Percentiles rank a stretch among this genome's conserved stretches.
These are phyloP conservation scores for Vanessa cardui DNA, from an alignment of 2,888 invertebrate species.

Conservation along the genomic window DNA sequence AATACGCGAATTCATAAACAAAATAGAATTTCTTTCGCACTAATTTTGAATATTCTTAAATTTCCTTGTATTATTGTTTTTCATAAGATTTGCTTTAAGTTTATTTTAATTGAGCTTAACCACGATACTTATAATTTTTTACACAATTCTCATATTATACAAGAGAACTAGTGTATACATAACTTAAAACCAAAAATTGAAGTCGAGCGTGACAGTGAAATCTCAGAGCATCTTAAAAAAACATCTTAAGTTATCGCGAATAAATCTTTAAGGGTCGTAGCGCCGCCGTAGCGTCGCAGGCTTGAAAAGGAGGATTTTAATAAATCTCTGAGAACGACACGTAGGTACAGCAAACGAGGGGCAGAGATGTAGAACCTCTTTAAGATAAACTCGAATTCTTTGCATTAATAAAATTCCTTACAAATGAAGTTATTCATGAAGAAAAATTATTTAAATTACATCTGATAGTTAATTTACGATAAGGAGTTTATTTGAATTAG, in stretches of 20 bases:
- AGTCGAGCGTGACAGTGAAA: conserved; percentile 18
- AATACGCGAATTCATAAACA: no score
- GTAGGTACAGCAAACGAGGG: conserved; percentile 32
- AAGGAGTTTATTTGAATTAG: no score
- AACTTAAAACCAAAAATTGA: conserved; percentile 23
- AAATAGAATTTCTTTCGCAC: no score
- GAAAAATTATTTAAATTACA: conserved; percentile 17
- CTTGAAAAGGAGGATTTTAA: conserved; percentile 34
- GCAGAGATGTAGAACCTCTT: conserved; percentile 32
- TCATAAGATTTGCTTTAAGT: no score
- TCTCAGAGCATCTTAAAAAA: conserved; percentile 24
- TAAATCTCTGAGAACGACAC: conserved; percentile 41
- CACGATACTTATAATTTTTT: no score
- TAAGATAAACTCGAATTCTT: conserved; percentile 34
- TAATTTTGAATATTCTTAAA: no score
- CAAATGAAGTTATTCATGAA: conserved; percentile 25
- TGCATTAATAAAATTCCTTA: conserved; percentile 2
- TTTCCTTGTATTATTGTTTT: no score
- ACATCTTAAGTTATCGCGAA: conserved; percentile 22
- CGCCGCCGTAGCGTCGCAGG: conserved; percentile 10
- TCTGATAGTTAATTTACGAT: not conserved
- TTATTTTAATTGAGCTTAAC: no score
- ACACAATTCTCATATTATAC: not conserved
- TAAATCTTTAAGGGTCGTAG: conserved; percentile 25
- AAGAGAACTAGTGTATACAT: not conserved